Base-by-base conservation (phyloP, 2,888 invertebrate species). In the Pollenia labialis region DNA sequence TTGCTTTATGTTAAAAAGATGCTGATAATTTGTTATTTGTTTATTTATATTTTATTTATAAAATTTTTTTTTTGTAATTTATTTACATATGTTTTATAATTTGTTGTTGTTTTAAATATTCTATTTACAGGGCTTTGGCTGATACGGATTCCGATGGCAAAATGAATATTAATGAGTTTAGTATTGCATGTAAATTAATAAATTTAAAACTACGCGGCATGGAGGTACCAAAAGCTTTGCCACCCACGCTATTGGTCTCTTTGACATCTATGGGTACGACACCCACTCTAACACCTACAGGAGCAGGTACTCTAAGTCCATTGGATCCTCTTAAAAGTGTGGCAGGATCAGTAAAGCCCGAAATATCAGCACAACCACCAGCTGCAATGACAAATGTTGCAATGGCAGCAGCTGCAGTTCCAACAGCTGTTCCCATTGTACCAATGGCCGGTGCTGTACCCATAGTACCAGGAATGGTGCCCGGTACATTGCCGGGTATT, bases 111-210 rank as follows among this genome's bases (percentile, higher is more conserved):
- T 71, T 62, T 64, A 40, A 48, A 54, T 71, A 18, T 85, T 77
- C 16, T 83, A 71, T 76, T 90, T 92, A 90, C 93, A 95, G 98
- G 98, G 95, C 95, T 12, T 94, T 99, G 66, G 98, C 99, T 0
- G 99, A 99, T 93, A 97, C 98, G 64, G 98, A 99, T 93, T 96
- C 97, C 16, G 99, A 99, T 94, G 99, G 99, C 0, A 98, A 98
- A 94, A 96, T 99, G 95, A 97, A 99, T 91, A 95, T 98, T 76
- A 96, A 97, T 91, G 99, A 99, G 94, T 99, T 99, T 94, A 98
- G 98, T 89, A 98, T 99, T 90, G 99, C 99, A 69, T 99, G 99
- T 95, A 99, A 99, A 95, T 94, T 99, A 84, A 98, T 99, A 81
- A 98, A 97, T 91, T 95, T 99, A 87, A 99, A 98, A 93, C 94